Base-by-base conservation (phyloP, 1,140 invertebrate species). In the Epicauta chinensis region DNA sequence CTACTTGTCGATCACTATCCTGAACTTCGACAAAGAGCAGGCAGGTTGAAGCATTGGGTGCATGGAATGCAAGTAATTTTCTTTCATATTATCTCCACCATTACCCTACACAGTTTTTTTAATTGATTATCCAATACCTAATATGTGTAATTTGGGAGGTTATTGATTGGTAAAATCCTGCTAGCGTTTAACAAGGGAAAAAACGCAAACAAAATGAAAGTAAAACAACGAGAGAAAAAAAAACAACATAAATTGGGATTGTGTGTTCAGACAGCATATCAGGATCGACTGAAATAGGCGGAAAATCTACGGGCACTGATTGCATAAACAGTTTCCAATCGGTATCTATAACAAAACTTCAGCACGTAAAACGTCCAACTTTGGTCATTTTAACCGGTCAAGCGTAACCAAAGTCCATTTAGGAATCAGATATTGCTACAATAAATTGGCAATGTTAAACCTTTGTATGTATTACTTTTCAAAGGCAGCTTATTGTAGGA, bases 321-420 rank as follows among this genome's bases (percentile, higher is more conserved):
- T 59, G 53, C 53, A 59, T 59, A 59, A 59, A 59, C 57, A 59
- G 53, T 59, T 56, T 59, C 57, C 57, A 59, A 59, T 59, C 55
- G 57, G 45, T 49, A 45, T 56, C 53, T 49, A 51, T 52, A 59
- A 56, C 57, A 48, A 55, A 56, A 56, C 36, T 55, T 55, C 16
- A 46, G 45, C 53, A 34, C 53, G 52, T 59, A 55, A 59, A 52
- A 44, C 45, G 49, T 53, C 53, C 44, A 52, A 59, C 39, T 59
- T 59, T 14, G 44, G 47, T 38, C 56, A 51, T 58, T 58, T 34
- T 40, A 45, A 32, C 47, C 53, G 53, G 55, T 59, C 53, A 41
- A 53, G 49, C 50, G 46, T 44, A 48, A 51, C 53, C 57, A 53
- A 56, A 59, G 57, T 56, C 57, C 57, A 55, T 53, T 56, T 34